phyloP scores from a whole-genome alignment of 2,888 invertebrate species.

The Pocota personata region DNA sequence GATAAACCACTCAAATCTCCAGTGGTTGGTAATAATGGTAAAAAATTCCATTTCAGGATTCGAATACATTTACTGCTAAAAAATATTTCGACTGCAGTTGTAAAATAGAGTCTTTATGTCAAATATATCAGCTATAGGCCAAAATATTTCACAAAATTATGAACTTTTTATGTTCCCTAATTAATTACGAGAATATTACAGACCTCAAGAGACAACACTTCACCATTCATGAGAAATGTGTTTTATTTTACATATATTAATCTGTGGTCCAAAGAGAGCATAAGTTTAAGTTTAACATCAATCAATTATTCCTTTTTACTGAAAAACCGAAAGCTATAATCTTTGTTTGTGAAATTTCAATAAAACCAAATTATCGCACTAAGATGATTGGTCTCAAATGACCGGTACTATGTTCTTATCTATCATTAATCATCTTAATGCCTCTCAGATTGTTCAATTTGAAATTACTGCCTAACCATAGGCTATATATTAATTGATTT shows the following conservation, averaged over 20 bases:
- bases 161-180: too few species aligned
- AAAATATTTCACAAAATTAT: too few species aligned
- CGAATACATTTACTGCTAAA: too few species aligned
- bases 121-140: too few species aligned
- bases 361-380: neutral
- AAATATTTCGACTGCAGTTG: too few species aligned
- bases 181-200: too few species aligned
- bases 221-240: neutral
- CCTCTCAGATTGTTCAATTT: neutral
- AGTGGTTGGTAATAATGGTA: too few species aligned
- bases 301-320: neutral
- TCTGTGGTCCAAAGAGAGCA: neutral
- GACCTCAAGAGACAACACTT: neutral
- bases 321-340: neutral
- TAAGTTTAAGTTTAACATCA: neutral
- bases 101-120: too few species aligned
- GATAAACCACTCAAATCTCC: too few species aligned
- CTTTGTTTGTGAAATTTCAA: neutral
- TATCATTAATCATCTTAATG: neutral
- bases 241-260: neutral
- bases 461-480: neutral
- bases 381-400: neutral
- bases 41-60: too few species aligned
- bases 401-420: neutral
- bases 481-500: neutral